Evolutionary conservation across 2,888 invertebrate species (phyloP), one percentile per base, ranked within the genome.

Genomic region (Allacma fusca): DNA sequence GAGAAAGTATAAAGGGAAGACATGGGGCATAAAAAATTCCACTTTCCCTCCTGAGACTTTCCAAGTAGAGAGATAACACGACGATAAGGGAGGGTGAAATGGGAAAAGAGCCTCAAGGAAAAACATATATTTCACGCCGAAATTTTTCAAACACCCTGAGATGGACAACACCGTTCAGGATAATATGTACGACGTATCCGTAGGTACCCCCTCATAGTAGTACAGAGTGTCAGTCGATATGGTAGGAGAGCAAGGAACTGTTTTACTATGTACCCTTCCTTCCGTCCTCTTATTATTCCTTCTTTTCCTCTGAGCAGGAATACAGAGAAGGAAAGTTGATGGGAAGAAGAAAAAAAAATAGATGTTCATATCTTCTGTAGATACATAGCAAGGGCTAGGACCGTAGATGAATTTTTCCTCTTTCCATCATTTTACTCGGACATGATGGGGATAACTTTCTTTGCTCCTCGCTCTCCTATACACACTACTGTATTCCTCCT

Each of bases 1-100:
- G 50, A 50, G 50, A n/a, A 50, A 50, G 50, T 16, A 50, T 19
- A 50, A n/a, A 50, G n/a, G 16, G n/a, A 50, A n/a, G n/a, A 50
- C 73, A 43, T 28, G 59, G 40, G 59, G 40, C 71, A 71, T 74
- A 72, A 79, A 79, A 79, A 79, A 79, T 79, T 75, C 75, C 65
- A 78, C 64, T 77, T 78, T 75, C 65, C 80, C 80, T 77, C 80
- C 67, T 40, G 80, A 74, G 80, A 80, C 74, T 78, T 78, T 75
- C 67, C 75, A 78, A 78, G 77, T 77, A 78, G 78, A 65, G 70
- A 78, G 80, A 80, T 80, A 80, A 78, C 67, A 75, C 50, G 77
- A 77, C 71, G 76, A 76, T 70, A 72, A 78, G 76, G 70, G 74
- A 75, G 70, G 72, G 77, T 72, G 75, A 77, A 69, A 76, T 76